Evolutionary conservation across 2,113 vertebrate genomes (phyloP).

Genomic region (Tychaedon coryphoeus): DNA sequence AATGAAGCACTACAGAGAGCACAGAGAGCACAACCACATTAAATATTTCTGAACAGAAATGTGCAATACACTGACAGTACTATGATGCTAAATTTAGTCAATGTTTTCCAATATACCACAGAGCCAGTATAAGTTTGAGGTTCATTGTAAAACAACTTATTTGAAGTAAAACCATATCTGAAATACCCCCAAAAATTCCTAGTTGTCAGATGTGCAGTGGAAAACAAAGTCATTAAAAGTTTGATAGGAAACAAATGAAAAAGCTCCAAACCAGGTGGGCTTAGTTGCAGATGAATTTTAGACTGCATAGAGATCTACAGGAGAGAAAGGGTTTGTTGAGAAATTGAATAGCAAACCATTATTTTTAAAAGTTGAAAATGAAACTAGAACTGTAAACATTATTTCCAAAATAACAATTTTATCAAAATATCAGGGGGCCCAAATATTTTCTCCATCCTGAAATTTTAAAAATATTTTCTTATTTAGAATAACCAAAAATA

Average conservation of each 20-base stretch:
- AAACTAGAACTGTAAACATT: background rate
- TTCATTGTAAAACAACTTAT: background rate
- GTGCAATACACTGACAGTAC: background rate
- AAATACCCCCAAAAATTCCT: accelerated
- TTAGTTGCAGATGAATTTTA: background rate
- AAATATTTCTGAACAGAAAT: background rate
- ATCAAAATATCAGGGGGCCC: background rate
- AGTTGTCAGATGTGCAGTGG: background rate
- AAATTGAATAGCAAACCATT: background rate
- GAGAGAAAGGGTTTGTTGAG: background rate
- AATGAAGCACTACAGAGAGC: background rate
- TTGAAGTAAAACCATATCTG: background rate
- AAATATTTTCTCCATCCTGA: background rate
- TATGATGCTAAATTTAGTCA: background rate
- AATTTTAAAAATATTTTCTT: background rate
- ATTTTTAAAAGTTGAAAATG: background rate
- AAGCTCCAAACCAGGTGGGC: accelerated
- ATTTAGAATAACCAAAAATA: background rate
- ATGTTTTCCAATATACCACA: accelerated
- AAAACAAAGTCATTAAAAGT: background rate
- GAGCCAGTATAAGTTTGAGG: background rate
- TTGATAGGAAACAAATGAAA: background rate
- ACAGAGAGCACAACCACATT: background rate
- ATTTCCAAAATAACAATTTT: background rate
- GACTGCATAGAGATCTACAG: background rate